Evolutionary conservation across 2,888 invertebrate species (phyloP).

Genomic region (Panorpa germanica): DNA sequence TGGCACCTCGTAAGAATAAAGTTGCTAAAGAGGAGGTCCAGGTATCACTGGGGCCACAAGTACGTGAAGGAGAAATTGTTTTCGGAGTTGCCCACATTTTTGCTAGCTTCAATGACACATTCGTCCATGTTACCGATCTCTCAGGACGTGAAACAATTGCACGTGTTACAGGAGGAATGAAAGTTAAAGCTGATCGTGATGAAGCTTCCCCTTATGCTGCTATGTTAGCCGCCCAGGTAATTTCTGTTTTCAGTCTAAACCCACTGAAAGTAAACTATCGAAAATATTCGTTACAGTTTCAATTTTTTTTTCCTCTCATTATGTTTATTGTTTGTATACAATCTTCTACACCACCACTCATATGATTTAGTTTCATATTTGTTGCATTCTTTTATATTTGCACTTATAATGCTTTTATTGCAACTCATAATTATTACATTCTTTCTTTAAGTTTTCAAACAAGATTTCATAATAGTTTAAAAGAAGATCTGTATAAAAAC

Average conservation of each 20-base stretch:
- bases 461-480: no score
- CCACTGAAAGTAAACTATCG: no score
- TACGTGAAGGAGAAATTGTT: slow-evolving; percentile 91
- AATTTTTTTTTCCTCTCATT: no score
- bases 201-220: slow-evolving; percentile 99
- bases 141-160: slow-evolving; percentile 92
- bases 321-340: slow-evolving; percentile 1
- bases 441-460: no score
- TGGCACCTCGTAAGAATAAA: slow-evolving; percentile 98
- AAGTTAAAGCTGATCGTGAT: slow-evolving; percentile 99
- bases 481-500: no score
- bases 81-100: slow-evolving; percentile 99
- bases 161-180: slow-evolving; percentile 96
- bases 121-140: slow-evolving; percentile 98
- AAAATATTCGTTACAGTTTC: no score
- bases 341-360: not conserved
- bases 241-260: slow-evolving; percentile 11
- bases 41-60: slow-evolving; percentile 88
- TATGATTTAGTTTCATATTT: not conserved
- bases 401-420: no score
- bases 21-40: slow-evolving; percentile 93
- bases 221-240: slow-evolving; percentile 98
- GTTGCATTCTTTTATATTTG: no score
- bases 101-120: slow-evolving; percentile 99
- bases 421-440: no score